Conservation (phyloP, 2,888 invertebrate genomes). For the Aphodius granarius region DNA sequence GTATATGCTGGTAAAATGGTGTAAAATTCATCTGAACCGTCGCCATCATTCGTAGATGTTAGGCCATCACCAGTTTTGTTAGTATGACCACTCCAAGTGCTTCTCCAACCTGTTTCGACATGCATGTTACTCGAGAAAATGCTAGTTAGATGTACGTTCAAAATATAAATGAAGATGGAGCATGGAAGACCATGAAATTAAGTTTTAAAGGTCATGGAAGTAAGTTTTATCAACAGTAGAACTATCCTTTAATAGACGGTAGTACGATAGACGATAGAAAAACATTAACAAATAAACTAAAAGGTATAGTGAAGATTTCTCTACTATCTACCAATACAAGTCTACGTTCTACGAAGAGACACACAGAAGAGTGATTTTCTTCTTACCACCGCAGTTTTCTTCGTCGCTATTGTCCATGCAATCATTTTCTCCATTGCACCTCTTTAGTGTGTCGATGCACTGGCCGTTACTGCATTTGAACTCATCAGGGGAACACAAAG, state of each 20-base stretch:
- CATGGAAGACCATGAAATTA: not conserved
- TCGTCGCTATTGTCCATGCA: conserved; percentile 59
- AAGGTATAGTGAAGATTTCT: not conserved
- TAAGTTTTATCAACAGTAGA: not conserved
- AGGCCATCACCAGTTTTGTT: not conserved
- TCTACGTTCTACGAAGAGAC: conserved; percentile 11
- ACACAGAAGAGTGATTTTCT: conserved; percentile 19
- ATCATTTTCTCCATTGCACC: conserved; percentile 52
- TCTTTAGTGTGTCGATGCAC: conserved; percentile 53
- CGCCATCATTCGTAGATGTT: not conserved
- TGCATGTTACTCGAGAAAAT: not conserved
- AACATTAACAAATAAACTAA: too few relatives aligned
- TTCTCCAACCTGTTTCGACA: not conserved
- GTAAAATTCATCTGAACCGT: not conserved
- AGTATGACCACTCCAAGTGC: not conserved
- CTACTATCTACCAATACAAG: not conserved
- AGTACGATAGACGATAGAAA: too few relatives aligned
- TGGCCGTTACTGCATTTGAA: conserved; percentile 59
- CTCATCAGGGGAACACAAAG: conserved; percentile 49
- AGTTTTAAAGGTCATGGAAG: not conserved
- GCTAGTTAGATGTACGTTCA: not conserved
- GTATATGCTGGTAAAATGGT: not conserved
- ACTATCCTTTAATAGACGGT: too few relatives aligned
- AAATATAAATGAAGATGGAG: not conserved
- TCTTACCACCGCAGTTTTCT: conserved; percentile 56